phyloP scores from a whole-genome alignment of 1,140 invertebrate genomes.

The Drosophila sproati region DNA sequence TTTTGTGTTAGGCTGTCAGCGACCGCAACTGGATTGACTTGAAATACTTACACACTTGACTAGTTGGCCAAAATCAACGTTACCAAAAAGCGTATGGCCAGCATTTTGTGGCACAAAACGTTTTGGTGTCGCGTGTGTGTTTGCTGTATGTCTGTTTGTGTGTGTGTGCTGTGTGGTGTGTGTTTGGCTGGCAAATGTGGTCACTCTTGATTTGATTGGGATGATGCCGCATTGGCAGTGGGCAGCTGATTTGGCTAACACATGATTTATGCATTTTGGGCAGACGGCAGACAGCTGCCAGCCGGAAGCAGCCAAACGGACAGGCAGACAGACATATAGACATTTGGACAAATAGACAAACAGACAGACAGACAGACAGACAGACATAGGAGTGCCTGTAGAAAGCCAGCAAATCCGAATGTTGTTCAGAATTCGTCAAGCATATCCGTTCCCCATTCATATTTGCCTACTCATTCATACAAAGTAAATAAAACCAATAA shows the following conservation, averaged over 20 bases:
- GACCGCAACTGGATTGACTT: conserved; percentile 71
- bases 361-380: background rate
- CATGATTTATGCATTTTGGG: conserved; percentile 31
- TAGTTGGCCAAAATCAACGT: conserved; percentile 36
- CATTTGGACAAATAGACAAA: background rate
- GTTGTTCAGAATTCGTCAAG: conserved; percentile 1
- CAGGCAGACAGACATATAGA: background rate
- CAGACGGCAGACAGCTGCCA: conserved; percentile 18
- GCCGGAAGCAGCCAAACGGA: conserved; percentile 7
- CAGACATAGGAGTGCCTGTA: conserved; percentile 4
- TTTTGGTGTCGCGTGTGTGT: conserved; percentile 39
- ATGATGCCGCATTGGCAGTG: conserved; percentile 19
- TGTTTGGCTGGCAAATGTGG: conserved; percentile 30
- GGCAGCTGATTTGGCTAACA: conserved; percentile 20
- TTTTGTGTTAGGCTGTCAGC: conserved; percentile 68
- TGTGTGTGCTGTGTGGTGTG: too few relatives aligned
- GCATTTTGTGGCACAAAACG: conserved; percentile 75
- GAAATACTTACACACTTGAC: conserved; percentile 58
- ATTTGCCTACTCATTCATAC: background rate
- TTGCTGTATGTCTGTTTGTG: background rate
- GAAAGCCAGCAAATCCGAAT: conserved; percentile 10
- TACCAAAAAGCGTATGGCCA: conserved; percentile 68
- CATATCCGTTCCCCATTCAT: conserved; percentile 9
- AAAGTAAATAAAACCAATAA: too few relatives aligned
- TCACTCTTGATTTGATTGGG: conserved; percentile 46